phyloP scores from a whole-genome alignment of 2,113 vertebrate genomes.

The Stercorarius parasiticus region DNA sequence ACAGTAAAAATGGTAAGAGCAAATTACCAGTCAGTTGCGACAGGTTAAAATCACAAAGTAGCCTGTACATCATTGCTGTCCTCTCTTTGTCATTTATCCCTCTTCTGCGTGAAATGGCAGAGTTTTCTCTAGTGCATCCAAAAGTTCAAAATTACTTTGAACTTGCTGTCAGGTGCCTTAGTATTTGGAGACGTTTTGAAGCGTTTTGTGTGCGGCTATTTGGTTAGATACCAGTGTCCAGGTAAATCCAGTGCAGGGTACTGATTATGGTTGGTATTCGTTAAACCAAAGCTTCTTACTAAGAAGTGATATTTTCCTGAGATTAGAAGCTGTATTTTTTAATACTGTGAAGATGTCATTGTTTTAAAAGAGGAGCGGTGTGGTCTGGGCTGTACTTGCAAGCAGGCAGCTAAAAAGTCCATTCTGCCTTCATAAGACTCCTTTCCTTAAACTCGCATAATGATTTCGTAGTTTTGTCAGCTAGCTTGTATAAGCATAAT shows the following conservation, averaged over 20 bases:
- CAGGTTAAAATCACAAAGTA: not conserved
- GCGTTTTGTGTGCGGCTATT: not conserved
- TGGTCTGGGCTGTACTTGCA: not conserved
- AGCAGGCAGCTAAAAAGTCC: not conserved
- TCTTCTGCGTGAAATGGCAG: not conserved
- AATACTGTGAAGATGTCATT: not conserved
- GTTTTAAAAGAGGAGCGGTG: not conserved
- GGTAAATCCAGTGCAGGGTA: not conserved
- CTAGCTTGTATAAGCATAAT: not conserved
- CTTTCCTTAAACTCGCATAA: not conserved
- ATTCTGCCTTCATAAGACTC: not conserved
- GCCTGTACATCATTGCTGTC: not conserved
- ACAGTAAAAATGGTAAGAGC: not conserved
- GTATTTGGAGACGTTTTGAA: not conserved
- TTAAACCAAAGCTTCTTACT: not conserved
- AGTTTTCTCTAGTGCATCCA: not conserved
- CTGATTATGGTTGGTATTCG: not conserved
- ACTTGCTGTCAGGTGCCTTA: not conserved
- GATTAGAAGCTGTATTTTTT: not conserved
- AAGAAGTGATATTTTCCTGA: not conserved
- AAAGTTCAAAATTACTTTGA: not conserved
- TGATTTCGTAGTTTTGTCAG: not conserved
- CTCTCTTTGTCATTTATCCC: not conserved
- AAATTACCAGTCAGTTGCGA: not conserved
- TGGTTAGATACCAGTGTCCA: not conserved